These are phyloP conservation scores for Poicephalus meyeri DNA, from an alignment of 2,113 vertebrate species.

Conservation along the genomic window DNA sequence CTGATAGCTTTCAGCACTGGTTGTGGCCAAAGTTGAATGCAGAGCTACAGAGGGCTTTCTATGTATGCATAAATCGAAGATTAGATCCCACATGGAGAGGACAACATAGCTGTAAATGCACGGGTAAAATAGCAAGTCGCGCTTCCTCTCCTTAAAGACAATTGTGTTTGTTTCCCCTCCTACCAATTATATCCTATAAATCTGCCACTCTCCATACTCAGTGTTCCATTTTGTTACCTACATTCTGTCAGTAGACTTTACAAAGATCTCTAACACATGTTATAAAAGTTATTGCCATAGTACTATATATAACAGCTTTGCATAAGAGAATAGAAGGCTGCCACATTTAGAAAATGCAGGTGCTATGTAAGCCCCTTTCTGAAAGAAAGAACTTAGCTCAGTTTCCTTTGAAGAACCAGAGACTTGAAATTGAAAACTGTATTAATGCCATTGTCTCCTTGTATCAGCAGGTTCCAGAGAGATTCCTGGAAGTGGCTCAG, in stretches of 20 bases:
- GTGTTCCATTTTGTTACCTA: conserved; percentile 57
- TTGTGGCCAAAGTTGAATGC: background rate
- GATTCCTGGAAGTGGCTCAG: conserved; percentile 98
- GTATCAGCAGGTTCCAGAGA: conserved; percentile 93
- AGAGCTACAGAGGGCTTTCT: background rate
- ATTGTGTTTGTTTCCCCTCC: conserved; percentile 29
- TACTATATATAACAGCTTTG: conserved; percentile 83
- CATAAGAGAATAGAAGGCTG: conserved; percentile 78
- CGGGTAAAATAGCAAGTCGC: background rate
- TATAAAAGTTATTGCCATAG: conserved; percentile 75
- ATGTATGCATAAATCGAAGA: background rate
- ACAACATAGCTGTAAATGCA: background rate
- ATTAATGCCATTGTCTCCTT: conserved; percentile 86
- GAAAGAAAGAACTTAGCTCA: conserved; percentile 77
- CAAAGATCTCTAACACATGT: conserved; percentile 72
- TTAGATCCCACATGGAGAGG: background rate
- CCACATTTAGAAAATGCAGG: conserved; percentile 83
- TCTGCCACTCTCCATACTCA: conserved; percentile 34
- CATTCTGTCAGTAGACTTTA: conserved; percentile 58
- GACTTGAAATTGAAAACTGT: conserved; percentile 89
- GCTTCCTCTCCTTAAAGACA: conserved; percentile 62
- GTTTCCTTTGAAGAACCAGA: conserved; percentile 83
- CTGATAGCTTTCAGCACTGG: background rate
- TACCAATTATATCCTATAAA: conserved; percentile 69
- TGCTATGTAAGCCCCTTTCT: conserved; percentile 78